phyloP scores from a whole-genome alignment of 2,113 vertebrate genomes.

The Brachyhypopomus occidentalis region DNA sequence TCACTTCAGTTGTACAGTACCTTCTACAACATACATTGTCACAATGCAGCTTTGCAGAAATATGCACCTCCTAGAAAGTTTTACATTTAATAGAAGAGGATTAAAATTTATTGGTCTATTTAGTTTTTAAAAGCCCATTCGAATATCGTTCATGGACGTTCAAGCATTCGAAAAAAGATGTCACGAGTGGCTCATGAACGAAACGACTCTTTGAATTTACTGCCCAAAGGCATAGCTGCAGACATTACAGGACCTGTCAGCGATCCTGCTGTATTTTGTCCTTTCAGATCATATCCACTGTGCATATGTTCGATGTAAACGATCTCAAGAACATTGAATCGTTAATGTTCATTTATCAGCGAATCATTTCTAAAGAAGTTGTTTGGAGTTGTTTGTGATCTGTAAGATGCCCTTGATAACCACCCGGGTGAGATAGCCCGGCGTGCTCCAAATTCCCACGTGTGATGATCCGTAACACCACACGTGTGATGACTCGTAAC shows the following conservation, averaged over 20 bases:
- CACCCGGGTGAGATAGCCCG: no score
- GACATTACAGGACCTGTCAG: background rate
- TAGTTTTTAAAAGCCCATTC: background rate
- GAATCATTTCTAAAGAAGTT: no score
- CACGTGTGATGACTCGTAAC: no score
- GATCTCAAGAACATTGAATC: background rate
- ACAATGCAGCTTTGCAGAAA: no score
- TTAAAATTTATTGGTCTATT: slow-evolving; percentile 2
- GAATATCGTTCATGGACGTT: background rate
- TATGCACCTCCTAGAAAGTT: no score
- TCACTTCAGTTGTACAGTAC: no score
- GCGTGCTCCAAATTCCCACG: no score
- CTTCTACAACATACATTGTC: no score
- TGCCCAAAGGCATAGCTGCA: background rate
- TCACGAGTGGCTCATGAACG: background rate
- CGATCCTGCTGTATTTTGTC: background rate
- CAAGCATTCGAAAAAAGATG: background rate
- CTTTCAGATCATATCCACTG: background rate
- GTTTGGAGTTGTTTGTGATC: no score
- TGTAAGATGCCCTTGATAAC: no score
- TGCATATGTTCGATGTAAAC: background rate
- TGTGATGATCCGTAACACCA: no score
- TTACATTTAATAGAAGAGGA: background rate
- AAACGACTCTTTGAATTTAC: background rate
- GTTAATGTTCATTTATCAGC: no score